Evolutionary conservation across 2,888 invertebrate species (phyloP).

Genomic region (Germaria angustata): DNA sequence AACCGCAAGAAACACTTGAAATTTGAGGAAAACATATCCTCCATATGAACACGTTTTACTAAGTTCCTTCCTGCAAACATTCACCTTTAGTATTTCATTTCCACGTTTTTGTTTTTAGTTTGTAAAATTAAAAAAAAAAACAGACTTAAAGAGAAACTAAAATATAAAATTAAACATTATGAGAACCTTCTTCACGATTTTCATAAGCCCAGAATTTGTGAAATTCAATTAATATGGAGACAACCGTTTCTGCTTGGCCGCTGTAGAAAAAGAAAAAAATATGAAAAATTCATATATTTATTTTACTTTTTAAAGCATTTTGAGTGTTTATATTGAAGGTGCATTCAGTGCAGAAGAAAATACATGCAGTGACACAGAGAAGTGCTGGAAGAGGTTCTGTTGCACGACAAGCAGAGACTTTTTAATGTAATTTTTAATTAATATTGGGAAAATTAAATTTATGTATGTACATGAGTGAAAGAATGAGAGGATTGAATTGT

Average conservation of each 20-base stretch:
- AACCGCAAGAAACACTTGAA: not conserved
- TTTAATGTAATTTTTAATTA: constrained; percentile 58
- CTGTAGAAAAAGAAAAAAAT: constrained; percentile 80
- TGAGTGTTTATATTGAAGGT: constrained; percentile 7
- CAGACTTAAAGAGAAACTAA: constrained; percentile 21
- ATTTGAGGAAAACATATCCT: not conserved
- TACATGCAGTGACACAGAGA: not conserved
- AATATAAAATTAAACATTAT: constrained; percentile 73
- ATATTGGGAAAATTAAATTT: constrained; percentile 54
- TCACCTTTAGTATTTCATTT: constrained; percentile 37
- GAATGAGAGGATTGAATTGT: not conserved
- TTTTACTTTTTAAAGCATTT: constrained; percentile 19
- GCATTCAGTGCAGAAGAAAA: constrained; percentile 1
- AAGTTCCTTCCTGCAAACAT: constrained; percentile 32
- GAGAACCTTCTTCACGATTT: constrained; percentile 86
- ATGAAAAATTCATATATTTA: not conserved
- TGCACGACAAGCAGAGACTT: constrained; percentile 35
- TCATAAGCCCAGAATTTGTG: constrained; percentile 99
- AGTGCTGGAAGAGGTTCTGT: constrained; percentile 12
- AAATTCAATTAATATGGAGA: constrained; percentile 95
- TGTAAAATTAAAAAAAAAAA: constrained; percentile 22
- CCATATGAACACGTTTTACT: not conserved
- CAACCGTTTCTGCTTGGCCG: constrained; percentile 95
- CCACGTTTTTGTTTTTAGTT: not conserved
- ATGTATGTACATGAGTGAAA: constrained; percentile 38